Conservation (phyloP, 2,888 invertebrate genomes). For the Sesia bembeciformis region DNA sequence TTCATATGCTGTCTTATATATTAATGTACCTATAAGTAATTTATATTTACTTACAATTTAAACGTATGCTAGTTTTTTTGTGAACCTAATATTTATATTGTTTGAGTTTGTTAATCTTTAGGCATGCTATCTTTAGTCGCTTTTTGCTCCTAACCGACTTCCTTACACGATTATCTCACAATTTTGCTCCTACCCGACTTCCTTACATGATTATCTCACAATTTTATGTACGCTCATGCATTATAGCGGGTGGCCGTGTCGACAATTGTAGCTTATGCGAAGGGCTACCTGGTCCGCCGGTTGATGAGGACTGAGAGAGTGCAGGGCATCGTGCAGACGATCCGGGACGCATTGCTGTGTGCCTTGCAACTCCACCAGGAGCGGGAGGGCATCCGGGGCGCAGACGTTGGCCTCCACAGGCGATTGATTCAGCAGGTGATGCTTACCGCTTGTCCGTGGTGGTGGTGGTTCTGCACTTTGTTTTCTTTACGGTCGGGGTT, state of each 20-base stretch:
- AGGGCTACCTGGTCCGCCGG: constrained; percentile 87
- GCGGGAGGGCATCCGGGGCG: constrained; percentile 71
- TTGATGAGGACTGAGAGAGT: constrained; percentile 88
- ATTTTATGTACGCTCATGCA: constrained; percentile 34
- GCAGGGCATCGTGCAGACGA: constrained; percentile 84
- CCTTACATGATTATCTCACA: constrained; percentile 12
- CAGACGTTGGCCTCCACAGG: constrained; percentile 82
- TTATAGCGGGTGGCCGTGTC: constrained; percentile 74
- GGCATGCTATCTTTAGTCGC: no score
- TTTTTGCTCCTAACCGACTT: no score
- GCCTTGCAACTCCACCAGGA: constrained; percentile 83
- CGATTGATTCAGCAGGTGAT: constrained; percentile 82
- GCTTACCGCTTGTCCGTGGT: neutral
- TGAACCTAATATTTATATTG: no score
- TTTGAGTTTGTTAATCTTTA: no score
- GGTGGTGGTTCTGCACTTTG: no score
- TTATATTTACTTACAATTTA: no score
- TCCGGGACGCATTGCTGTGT: constrained; percentile 84
- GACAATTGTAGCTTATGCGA: constrained; percentile 78
- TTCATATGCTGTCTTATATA: no score
- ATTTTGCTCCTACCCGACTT: constrained; percentile 17
- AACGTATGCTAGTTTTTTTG: no score
- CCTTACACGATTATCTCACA: constrained; percentile 12
- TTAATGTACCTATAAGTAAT: no score
- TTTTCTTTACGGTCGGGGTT: no score